A percentile compares a stretch with the other conserved stretches of the same genome.
These are phyloP conservation scores for Episyrphus balteatus DNA, from an alignment of 1,140 invertebrate genomes.

Conservation along the genomic window DNA sequence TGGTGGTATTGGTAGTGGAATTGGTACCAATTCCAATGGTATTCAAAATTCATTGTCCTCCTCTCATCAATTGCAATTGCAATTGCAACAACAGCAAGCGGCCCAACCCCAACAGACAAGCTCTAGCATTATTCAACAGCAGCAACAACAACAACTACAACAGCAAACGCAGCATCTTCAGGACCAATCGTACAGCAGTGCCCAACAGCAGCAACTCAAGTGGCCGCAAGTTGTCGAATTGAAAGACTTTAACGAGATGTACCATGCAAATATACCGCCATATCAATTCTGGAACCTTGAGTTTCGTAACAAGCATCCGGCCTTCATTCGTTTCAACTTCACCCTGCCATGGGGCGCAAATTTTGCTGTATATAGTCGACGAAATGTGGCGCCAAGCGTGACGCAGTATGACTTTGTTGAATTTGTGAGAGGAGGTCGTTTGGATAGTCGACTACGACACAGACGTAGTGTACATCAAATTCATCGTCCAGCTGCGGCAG, in stretches of 20 bases:
- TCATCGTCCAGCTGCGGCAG: neutral
- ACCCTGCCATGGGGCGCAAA: slow-evolving; percentile 82
- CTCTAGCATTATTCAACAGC: slow-evolving; percentile 23
- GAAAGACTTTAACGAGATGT: slow-evolving; percentile 67
- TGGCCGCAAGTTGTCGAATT: slow-evolving; percentile 73
- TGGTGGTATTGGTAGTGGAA: neutral
- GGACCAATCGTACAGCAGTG: slow-evolving; percentile 45
- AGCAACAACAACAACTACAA: slow-evolving; percentile 42
- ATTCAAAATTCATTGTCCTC: slow-evolving; percentile 9
- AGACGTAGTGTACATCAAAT: slow-evolving; percentile 11
- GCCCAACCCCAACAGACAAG: too few species aligned
- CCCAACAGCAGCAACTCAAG: slow-evolving; percentile 51
- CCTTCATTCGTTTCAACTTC: slow-evolving; percentile 81
- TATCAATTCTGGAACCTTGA: slow-evolving; percentile 87
- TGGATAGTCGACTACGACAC: slow-evolving; percentile 53
- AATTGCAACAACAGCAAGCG: slow-evolving; percentile 30
- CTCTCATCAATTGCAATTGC: slow-evolving; percentile 26
- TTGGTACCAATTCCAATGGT: slow-evolving; percentile 10
- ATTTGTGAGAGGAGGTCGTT: slow-evolving; percentile 71
- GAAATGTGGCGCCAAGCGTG: slow-evolving; percentile 84
- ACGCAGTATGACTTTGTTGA: slow-evolving; percentile 94
- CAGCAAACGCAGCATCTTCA: slow-evolving; percentile 45
- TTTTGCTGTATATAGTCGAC: slow-evolving; percentile 84
- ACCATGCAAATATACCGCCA: slow-evolving; percentile 68
- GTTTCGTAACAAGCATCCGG: slow-evolving; percentile 77